Evolutionary conservation across 2,113 vertebrate genomes (phyloP).

Genomic region (Donacobius atricapilla): DNA sequence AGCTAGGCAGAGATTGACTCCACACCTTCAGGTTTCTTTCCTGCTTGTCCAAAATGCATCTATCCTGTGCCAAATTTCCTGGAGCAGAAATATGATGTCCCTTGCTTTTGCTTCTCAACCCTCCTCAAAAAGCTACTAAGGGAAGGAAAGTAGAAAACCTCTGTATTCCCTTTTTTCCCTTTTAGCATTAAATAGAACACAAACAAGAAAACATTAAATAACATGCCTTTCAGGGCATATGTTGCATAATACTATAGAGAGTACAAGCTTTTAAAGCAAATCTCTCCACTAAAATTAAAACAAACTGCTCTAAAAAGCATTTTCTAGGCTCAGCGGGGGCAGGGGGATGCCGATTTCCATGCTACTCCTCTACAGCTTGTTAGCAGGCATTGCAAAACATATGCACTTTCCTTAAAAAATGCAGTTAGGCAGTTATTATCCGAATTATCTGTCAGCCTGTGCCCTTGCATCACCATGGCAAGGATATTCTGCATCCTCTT

Average conservation of each 20-base stretch:
- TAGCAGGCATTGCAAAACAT: neutral
- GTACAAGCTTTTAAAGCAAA: constrained; percentile 9
- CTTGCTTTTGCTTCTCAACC: neutral
- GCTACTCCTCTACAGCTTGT: neutral
- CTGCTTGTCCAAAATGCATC: neutral
- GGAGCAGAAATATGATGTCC: accelerated
- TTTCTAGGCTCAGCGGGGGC: neutral
- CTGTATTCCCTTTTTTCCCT: neutral
- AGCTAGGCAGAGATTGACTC: neutral
- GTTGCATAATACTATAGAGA: constrained; percentile 6
- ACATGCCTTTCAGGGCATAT: neutral
- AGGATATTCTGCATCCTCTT: neutral
- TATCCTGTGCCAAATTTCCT: neutral
- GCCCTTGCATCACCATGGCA: neutral
- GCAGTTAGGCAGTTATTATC: neutral
- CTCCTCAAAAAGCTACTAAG: neutral
- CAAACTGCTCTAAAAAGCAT: constrained; percentile 4
- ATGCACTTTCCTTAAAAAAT: neutral
- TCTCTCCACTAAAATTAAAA: constrained; percentile 28
- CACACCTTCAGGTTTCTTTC: neutral
- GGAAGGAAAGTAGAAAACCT: neutral
- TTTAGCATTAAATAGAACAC: neutral
- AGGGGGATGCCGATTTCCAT: neutral
- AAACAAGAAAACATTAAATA: constrained; percentile 9
- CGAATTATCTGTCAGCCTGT: neutral